phyloP scores from a whole-genome alignment of 2,888 invertebrate species.

The Lasioglossum malachurum region DNA sequence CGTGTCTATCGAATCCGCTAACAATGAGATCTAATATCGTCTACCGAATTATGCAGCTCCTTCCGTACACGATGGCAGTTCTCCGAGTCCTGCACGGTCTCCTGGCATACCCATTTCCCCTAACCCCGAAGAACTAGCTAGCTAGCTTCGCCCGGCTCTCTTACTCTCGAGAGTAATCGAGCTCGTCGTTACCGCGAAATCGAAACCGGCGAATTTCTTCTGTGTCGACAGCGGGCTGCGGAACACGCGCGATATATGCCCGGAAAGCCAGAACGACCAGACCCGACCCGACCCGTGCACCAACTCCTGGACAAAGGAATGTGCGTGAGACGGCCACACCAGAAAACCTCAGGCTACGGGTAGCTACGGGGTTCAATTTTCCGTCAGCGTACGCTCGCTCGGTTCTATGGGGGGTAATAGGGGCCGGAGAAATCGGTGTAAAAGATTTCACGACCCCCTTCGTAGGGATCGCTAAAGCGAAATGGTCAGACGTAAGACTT shows the following conservation, averaged over 20 bases:
- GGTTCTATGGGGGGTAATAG: conserved; percentile 36
- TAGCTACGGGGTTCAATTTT: conserved; percentile 45
- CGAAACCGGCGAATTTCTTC: conserved; percentile 66
- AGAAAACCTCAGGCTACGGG: background rate
- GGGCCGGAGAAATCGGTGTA: conserved; percentile 34
- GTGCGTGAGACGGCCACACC: background rate
- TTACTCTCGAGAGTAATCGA: conserved; percentile 61
- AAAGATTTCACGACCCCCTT: conserved; percentile 38
- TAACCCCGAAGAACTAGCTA: background rate
- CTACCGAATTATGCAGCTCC: conserved; percentile 71
- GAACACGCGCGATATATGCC: conserved; percentile 32
- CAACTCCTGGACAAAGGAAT: conserved; percentile 55
- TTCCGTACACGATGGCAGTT: conserved; percentile 33
- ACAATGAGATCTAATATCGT: conserved; percentile 75
- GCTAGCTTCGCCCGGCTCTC: background rate
- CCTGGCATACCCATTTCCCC: background rate
- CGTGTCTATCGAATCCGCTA: conserved; percentile 66
- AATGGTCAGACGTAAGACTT: background rate
- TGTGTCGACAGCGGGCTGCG: conserved; percentile 32
- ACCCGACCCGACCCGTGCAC: conserved; percentile 25
- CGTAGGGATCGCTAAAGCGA: background rate
- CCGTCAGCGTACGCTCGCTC: conserved; percentile 14
- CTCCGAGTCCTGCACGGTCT: background rate
- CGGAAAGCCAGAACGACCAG: conserved; percentile 12
- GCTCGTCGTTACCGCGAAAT: conserved; percentile 65